Conservation (phyloP, 30 jellyfish, hydroid and myxozoan species). For the Catostylus mosaicus region DNA sequence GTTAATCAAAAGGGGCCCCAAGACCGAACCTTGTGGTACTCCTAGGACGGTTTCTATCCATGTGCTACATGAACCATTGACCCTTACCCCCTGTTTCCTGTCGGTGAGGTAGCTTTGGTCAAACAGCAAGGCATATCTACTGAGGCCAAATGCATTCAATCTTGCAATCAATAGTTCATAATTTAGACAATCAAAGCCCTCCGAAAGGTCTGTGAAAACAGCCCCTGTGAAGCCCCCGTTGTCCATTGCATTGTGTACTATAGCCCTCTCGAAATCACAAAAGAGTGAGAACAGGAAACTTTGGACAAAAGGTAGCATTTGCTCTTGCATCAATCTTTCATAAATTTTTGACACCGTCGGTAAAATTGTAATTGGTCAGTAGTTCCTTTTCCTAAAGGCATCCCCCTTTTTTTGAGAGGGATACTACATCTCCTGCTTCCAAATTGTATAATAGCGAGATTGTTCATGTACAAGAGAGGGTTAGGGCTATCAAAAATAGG, state of each 20-base stretch:
- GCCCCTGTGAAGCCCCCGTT: slow-evolving; percentile 40
- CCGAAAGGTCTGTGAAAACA: slow-evolving; percentile 48
- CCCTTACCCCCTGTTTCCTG: too few species aligned
- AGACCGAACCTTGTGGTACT: too few species aligned
- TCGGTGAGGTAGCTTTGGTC: too few species aligned
- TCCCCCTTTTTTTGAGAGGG: too few species aligned
- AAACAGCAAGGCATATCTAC: slow-evolving; percentile 40
- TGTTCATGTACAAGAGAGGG: too few species aligned
- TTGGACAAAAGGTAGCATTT: slow-evolving; percentile 32
- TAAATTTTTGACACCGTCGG: slow-evolving; percentile 47
- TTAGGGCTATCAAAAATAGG: too few species aligned
- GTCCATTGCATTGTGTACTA: slow-evolving; percentile 25
- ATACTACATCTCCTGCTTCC: too few species aligned
- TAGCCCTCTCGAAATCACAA: slow-evolving; percentile 51
- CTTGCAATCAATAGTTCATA: too few species aligned
- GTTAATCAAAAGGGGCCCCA: too few species aligned
- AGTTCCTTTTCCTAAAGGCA: slow-evolving; percentile 27
- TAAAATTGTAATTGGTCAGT: slow-evolving; percentile 35
- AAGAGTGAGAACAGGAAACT: slow-evolving; percentile 32
- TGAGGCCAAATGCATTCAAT: slow-evolving; percentile 43
- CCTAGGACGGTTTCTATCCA: not conserved
- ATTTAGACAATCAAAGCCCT: too few species aligned
- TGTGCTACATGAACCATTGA: not conserved
- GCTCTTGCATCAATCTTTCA: slow-evolving; percentile 38
- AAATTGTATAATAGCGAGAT: too few species aligned